Evolutionary conservation across 2,113 vertebrate species (phyloP).

Genomic region (Spilogale gracilis): DNA sequence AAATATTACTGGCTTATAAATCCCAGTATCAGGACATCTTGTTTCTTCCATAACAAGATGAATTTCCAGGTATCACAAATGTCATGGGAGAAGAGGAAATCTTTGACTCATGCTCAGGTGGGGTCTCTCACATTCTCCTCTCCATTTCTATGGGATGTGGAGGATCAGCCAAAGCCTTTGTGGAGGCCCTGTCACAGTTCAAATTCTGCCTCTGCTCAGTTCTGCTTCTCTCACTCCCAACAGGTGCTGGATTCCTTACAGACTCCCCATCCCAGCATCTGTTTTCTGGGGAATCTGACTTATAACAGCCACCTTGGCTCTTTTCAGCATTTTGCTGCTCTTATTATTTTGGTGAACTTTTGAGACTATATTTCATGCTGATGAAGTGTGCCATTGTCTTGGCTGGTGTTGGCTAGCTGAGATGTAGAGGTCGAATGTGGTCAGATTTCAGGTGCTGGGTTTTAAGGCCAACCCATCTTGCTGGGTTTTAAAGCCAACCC

Average conservation of each 20-base stretch:
- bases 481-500: background rate
- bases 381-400: background rate
- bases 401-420: background rate
- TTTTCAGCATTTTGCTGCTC: background rate
- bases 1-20: background rate
- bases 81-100: background rate
- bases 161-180: background rate
- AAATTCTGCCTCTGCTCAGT: background rate
- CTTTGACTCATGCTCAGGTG: background rate
- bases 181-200: background rate
- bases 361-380: background rate
- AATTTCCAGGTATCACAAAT: background rate
- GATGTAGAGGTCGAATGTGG: background rate
- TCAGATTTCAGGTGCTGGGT: background rate
- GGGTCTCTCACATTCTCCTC: background rate
- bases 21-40: background rate
- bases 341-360: background rate
- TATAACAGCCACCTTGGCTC: background rate
- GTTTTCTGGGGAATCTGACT: background rate
- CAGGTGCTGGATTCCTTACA: background rate
- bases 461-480: background rate
- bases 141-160: background rate
- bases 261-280: background rate
- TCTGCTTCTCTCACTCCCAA: background rate
- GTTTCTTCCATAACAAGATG: background rate